A percentile compares a stretch with the other conserved stretches of the same genome.
phyloP scores from a whole-genome alignment of 2,888 invertebrate genomes.

The Rhagonycha lutea region DNA sequence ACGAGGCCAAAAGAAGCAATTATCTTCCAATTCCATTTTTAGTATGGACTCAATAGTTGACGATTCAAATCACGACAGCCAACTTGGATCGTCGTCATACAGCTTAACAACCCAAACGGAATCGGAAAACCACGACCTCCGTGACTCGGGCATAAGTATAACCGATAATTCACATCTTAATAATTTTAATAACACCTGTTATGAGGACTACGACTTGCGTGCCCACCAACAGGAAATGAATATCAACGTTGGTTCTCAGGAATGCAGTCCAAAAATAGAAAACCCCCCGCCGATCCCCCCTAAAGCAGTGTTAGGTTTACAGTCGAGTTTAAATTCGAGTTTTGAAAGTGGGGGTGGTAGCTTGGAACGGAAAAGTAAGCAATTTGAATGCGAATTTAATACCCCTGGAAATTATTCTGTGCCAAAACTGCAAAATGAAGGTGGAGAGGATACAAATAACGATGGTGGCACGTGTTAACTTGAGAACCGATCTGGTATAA shows the following conservation, averaged over 20 bases:
- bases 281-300: conserved; percentile 53
- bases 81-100: conserved; percentile 46
- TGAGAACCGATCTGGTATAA: conserved; percentile 2
- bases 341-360: conserved; percentile 42
- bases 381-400: conserved; percentile 30
- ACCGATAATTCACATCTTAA: conserved; percentile 51
- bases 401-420: conserved; percentile 52
- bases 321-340: conserved; percentile 46
- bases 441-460: conserved; percentile 33
- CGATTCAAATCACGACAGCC: conserved; percentile 46
- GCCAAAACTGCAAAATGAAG: conserved; percentile 48
- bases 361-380: conserved; percentile 37
- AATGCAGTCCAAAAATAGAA: conserved; percentile 44
- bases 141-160: conserved; percentile 60
- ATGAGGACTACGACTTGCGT: conserved; percentile 53
- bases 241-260: conserved; percentile 48
- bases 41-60: conserved; percentile 54
- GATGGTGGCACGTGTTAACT: conserved; percentile 31
- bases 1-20: conserved; percentile 52
- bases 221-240: conserved; percentile 52
- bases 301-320: conserved; percentile 40
- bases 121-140: conserved; percentile 54
- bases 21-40: conserved; percentile 56
- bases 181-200: conserved; percentile 53
- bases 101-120: conserved; percentile 36